Percentiles rank a stretch among this genome's conserved stretches.
Conservation (phyloP, 92 coral and sea anemone genomes). For the Virgularia gustaviana region DNA sequence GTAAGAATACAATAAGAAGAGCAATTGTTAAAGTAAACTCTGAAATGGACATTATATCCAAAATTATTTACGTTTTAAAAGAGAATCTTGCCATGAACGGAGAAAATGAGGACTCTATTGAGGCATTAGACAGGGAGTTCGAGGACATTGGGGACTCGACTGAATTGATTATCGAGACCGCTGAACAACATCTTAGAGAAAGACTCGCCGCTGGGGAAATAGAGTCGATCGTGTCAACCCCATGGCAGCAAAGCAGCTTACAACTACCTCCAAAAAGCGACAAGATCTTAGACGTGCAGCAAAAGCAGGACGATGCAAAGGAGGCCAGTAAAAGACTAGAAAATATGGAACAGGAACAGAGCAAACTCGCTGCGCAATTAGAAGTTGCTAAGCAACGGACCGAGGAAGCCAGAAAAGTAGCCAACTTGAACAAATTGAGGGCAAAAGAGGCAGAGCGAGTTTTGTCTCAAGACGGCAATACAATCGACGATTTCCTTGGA, state of each 20-base stretch:
- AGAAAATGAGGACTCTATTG: slow-evolving; percentile 37
- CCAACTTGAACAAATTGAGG: slow-evolving; percentile 28
- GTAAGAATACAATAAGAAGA: slow-evolving; percentile 38
- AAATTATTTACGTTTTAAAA: slow-evolving; percentile 40
- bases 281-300: neutral
- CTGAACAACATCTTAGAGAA: slow-evolving; percentile 17
- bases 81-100: slow-evolving; percentile 36
- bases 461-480: too few relatives aligned
- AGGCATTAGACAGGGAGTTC: slow-evolving; percentile 36
- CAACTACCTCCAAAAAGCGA: neutral
- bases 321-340: slow-evolving; percentile 31
- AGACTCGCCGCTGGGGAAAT: slow-evolving; percentile 34
- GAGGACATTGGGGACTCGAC: slow-evolving; percentile 10
- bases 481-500: too few relatives aligned
- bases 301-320: slow-evolving; percentile 18
- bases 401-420: slow-evolving; percentile 50
- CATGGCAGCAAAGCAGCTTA: neutral
- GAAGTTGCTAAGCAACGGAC: slow-evolving; percentile 44
- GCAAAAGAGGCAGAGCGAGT: slow-evolving; percentile 22
- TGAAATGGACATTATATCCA: slow-evolving; percentile 27
- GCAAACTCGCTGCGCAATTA: slow-evolving; percentile 21
- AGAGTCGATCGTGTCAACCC: slow-evolving; percentile 23
- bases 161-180: neutral
- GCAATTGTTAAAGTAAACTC: slow-evolving; percentile 37
- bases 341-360: slow-evolving; percentile 35